Evolutionary conservation across 2,113 vertebrate genomes (phyloP), one percentile per base, ranked within the genome.

Genomic region (Thamnaconus septentrionalis): DNA sequence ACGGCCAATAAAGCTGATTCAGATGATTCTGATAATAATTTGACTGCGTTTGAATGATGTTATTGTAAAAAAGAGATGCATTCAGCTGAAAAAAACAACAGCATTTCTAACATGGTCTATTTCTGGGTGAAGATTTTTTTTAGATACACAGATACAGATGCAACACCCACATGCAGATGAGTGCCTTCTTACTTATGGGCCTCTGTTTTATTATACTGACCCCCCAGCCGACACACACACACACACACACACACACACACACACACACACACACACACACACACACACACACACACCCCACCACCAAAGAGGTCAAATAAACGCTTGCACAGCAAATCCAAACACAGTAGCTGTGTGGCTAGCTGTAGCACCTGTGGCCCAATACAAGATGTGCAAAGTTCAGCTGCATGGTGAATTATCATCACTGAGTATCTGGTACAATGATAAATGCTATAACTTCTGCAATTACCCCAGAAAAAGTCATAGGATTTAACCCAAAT

Each of bases 391-490:
- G 69, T 61, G 66, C 62, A 80, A 56, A 79, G 75, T 75, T 79
- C 65, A 82, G n/a, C 51, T 41, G 44, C 46, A 61, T 44, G 31
- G 52, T 55, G 50, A 45, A 41, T 45, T 7, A 6, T 56, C 45
- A 4, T 71, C 57, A 60, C 48, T 18, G 49, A 41, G 50, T 48
- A 60, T 72, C 72, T 78, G 40, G 8, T 66, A 53, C 47, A n/a
- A 8, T 66, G 66, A 83, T 78, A 78, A 66, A 54, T 78, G 72
- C 61, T 45, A 76, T 59, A 77, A 79, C 47, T 44, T 75, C 40
- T 69, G 58, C 68, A 61, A 76, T 79, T 72, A 81, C 53, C 31
- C 12, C 41, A 60, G 46, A 44, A 63, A 71, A 48, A 67, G 61
- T 73, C 63, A 57, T 57, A 56, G 73, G 51, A 48, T 65, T 31